A percentile compares a stretch with the other conserved stretches of the same genome.
Evolutionary conservation across 37 sponge, comb jelly and placozoan species (phyloP).

Genomic region (Aphrocallistes beatrix): DNA sequence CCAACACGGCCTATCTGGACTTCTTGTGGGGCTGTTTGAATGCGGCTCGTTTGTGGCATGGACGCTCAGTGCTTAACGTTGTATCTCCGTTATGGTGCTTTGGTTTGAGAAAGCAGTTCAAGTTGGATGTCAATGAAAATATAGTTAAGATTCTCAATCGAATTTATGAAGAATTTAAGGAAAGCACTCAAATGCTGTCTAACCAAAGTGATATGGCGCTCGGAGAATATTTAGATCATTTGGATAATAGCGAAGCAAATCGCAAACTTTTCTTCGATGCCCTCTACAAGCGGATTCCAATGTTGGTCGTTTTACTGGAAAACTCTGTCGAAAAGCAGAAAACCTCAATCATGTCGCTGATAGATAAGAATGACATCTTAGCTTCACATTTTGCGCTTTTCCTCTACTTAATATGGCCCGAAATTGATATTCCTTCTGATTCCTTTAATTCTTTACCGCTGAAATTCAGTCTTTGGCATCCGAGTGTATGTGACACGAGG

Average conservation of each 20-base stretch:
- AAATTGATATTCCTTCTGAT: neutral
- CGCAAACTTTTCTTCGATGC: neutral
- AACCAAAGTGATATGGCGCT: neutral
- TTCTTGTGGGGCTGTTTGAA: neutral
- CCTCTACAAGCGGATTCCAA: constrained; percentile 16
- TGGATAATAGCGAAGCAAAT: neutral
- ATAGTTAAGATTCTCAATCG: neutral
- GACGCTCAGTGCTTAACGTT: neutral
- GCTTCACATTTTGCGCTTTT: constrained; percentile 15
- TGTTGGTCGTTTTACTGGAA: constrained; percentile 9
- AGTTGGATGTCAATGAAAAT: neutral
- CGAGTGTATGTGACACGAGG: constrained; percentile 2
- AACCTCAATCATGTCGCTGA: neutral
- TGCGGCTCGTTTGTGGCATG: neutral
- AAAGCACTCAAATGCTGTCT: neutral
- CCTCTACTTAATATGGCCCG: neutral
- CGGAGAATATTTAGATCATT: neutral
- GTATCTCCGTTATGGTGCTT: neutral
- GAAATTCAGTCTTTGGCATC: neutral
- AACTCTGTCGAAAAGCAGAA: neutral
- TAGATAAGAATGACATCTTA: neutral
- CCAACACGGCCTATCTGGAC: neutral
- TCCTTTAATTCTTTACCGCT: neutral
- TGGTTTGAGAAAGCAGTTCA: constrained; percentile 5
- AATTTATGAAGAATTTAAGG: constrained; percentile 1